Evolutionary conservation across 2,888 invertebrate species (phyloP).

Genomic region (Adineta ricciae): DNA sequence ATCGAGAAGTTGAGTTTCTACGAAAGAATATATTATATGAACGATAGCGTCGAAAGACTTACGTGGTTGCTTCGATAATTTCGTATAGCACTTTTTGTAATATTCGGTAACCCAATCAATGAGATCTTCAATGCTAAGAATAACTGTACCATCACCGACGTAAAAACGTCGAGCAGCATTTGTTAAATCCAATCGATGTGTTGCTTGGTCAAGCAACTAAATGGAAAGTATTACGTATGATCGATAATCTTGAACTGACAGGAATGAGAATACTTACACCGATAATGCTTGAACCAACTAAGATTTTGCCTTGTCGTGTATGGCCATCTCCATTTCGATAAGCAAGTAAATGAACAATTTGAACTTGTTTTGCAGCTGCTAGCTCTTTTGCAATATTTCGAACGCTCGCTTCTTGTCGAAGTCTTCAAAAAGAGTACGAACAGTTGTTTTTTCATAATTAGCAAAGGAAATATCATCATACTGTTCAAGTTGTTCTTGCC

Average conservation of each 20-base stretch:
- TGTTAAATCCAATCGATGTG: conserved; percentile 41
- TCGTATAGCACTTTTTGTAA: conserved; percentile 20
- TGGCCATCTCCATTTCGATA: conserved; percentile 49
- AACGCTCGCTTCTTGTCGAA: conserved; percentile 41
- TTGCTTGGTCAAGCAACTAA: conserved; percentile 46
- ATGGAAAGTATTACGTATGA: background rate
- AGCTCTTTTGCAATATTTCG: conserved; percentile 44
- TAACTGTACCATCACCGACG: conserved; percentile 43
- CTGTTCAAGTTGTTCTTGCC: conserved; percentile 39
- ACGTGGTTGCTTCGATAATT: background rate
- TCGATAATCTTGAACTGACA: too few relatives aligned
- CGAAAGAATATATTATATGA: background rate
- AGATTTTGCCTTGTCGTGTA: conserved; percentile 42
- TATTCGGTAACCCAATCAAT: conserved; percentile 40
- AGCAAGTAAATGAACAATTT: conserved; percentile 44
- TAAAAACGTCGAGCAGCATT: conserved; percentile 44
- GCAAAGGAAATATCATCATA: background rate
- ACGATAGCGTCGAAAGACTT: background rate
- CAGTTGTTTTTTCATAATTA: too few relatives aligned
- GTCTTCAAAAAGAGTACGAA: too few relatives aligned
- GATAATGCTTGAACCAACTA: conserved; percentile 46
- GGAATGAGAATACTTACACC: conserved; percentile 40
- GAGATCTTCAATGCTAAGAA: conserved; percentile 46
- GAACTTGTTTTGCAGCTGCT: conserved; percentile 42
- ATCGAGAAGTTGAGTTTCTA: background rate